Conservation (phyloP, 2,113 vertebrate genomes). For the Merops nubicus region DNA sequence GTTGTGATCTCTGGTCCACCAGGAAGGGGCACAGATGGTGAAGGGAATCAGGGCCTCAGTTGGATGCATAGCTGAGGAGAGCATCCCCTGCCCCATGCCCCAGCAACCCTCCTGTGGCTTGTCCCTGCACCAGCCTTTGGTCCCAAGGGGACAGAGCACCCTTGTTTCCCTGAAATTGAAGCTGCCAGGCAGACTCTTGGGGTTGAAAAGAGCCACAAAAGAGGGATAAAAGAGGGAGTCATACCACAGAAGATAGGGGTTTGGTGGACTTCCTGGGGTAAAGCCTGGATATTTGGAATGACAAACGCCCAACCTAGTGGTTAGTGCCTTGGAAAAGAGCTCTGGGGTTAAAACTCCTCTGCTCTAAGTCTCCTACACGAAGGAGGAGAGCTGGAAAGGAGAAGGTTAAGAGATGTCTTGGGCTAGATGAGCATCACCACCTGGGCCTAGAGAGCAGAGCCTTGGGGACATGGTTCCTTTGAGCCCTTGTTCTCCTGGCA, state of each 20-base stretch:
- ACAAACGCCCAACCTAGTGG: neutral
- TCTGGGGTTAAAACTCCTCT: neutral
- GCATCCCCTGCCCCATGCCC: neutral
- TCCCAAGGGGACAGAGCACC: neutral
- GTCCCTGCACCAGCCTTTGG: neutral
- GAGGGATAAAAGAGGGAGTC: neutral
- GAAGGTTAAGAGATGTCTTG: neutral
- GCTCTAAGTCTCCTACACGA: neutral
- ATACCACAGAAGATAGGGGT: neutral
- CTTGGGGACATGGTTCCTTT: neutral
- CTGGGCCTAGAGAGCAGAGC: neutral
- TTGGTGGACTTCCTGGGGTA: neutral
- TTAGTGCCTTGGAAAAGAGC: neutral
- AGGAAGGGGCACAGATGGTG: neutral
- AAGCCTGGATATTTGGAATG: neutral
- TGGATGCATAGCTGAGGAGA: neutral
- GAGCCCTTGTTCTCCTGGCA: neutral
- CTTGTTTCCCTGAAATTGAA: neutral
- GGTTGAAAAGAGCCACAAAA: neutral
- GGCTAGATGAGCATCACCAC: neutral
- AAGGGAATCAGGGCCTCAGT: neutral
- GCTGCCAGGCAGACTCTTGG: neutral
- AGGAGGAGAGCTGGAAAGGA: neutral
- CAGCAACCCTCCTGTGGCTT: rapidly evolving
- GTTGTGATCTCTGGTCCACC: neutral